Evolutionary conservation across 2,888 invertebrate species (phyloP).

Genomic region (Eurois occulta): DNA sequence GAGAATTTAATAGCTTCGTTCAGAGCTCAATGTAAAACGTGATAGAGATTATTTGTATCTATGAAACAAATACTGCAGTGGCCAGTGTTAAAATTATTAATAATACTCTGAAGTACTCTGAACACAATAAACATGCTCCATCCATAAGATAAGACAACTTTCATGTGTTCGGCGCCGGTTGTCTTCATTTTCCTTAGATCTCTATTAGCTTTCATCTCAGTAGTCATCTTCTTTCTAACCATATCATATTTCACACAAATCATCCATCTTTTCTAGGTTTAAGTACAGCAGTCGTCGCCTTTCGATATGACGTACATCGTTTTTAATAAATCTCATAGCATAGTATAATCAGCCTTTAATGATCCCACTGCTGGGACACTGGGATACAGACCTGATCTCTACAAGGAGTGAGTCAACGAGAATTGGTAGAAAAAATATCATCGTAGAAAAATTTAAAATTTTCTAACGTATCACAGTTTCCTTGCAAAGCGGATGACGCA

Average conservation of each 20-base stretch:
- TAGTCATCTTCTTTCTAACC: background rate
- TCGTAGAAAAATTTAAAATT: slow-evolving; percentile 1
- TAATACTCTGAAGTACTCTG: background rate
- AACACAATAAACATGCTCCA: background rate
- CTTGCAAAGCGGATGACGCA: slow-evolving; percentile 42
- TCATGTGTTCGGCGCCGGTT: background rate
- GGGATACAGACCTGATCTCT: background rate
- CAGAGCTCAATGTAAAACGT: background rate
- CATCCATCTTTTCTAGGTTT: background rate
- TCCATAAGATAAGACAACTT: background rate
- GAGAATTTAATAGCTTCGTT: background rate
- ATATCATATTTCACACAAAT: background rate
- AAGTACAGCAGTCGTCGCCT: background rate
- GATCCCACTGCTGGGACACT: background rate
- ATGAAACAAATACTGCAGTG: background rate
- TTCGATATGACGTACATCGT: background rate
- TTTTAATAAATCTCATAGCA: background rate
- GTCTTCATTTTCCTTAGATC: background rate
- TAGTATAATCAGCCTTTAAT: background rate
- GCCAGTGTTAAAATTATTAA: background rate
- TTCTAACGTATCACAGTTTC: slow-evolving; percentile 43
- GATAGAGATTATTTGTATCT: background rate
- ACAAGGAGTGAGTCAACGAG: background rate
- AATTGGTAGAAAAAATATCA: background rate
- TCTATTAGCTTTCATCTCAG: background rate